Base-by-base conservation (phyloP, 2,113 vertebrate genomes). In the Hyaena hyaena region DNA sequence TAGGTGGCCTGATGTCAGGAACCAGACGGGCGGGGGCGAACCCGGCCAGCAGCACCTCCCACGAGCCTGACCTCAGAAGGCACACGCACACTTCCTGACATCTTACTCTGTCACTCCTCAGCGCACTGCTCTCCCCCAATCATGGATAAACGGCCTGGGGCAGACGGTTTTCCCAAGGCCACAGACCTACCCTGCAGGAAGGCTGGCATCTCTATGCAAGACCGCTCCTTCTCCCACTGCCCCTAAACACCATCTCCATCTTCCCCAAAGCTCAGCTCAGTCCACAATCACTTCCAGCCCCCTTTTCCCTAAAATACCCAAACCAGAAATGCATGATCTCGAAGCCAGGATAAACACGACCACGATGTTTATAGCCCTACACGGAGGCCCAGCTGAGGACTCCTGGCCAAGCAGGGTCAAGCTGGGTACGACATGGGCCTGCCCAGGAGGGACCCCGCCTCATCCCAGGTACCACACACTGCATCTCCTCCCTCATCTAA, bases 301-400 rank as follows among this genome's bases (percentile, higher is more conserved):
- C 43, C 23, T 35, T 45, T 48, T 33, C 19, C 28, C 55, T 26
- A 14, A 71, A 83, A 66, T 43, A 35, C 43, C 87, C 68, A 43
- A 86, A 61, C 39, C 7, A 26, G 88, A 80, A 86, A 24, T 0
- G 1, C 0, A 6, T 11, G 7, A 19, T 66, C 14, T 66, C 50
- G 2, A 58, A 35, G 80, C 23, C 35, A 48, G 15, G 35, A 71
- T 50, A 86, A 35, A 69, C 0, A 1, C 4, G 48, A 69, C 4
- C 15, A 33, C 0, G 4, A 69, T 8, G 19, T 21, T 28, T 45
- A 45, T 1, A 23, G 73, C 24, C 31, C 39, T 11, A n/a, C 9
- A 39, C 0, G 5, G 21, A 17, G 31, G 58, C 23, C 69, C 5
- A 0, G 3, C 6, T 0, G 7, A 79, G 50, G 35, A 19, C n/a